Percentiles rank a stretch among this genome's conserved stretches.
Conservation (phyloP, 2,888 invertebrate genomes). For the Oithona nana region DNA sequence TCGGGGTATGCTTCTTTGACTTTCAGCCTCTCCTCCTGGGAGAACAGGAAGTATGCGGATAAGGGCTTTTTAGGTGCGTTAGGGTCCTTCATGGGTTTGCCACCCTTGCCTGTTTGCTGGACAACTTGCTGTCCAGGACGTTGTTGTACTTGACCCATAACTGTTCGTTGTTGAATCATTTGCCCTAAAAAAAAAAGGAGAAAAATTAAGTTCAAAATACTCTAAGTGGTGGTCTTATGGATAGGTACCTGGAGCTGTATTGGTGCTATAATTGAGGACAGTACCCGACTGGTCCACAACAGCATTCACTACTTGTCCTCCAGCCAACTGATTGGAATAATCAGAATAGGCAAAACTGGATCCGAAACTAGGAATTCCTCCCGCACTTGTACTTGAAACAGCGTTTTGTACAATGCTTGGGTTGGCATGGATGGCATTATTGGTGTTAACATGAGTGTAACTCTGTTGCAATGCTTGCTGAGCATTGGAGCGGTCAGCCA, state of each 20-base stretch:
- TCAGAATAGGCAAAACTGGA: slow-evolving; percentile 15
- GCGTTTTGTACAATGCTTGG: slow-evolving; percentile 4
- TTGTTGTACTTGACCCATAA: not conserved
- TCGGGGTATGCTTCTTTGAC: slow-evolving; percentile 82
- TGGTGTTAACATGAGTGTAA: not conserved
- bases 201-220: not conserved
- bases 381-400: not conserved
- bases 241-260: not conserved
- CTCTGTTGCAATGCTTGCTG: not conserved
- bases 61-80: slow-evolving; percentile 17
- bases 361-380: slow-evolving; percentile 13
- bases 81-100: slow-evolving; percentile 18
- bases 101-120: not conserved
- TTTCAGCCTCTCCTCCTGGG: slow-evolving; percentile 84
- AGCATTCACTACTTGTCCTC: slow-evolving; percentile 15
- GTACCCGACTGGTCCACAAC: slow-evolving; percentile 13
- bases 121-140: not conserved
- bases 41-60: slow-evolving; percentile 98
- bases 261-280: slow-evolving; percentile 11
- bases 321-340: slow-evolving; percentile 1
- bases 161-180: slow-evolving; percentile 4
- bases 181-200: too few relatives aligned
- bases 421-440: not conserved
- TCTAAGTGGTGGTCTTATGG: too few relatives aligned
- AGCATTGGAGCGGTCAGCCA: slow-evolving; percentile 16